Evolutionary conservation across 2,797 vertebrate species (phyloP), one percentile per base, ranked within the genome.

Genomic region (Macropodus opercularis): DNA sequence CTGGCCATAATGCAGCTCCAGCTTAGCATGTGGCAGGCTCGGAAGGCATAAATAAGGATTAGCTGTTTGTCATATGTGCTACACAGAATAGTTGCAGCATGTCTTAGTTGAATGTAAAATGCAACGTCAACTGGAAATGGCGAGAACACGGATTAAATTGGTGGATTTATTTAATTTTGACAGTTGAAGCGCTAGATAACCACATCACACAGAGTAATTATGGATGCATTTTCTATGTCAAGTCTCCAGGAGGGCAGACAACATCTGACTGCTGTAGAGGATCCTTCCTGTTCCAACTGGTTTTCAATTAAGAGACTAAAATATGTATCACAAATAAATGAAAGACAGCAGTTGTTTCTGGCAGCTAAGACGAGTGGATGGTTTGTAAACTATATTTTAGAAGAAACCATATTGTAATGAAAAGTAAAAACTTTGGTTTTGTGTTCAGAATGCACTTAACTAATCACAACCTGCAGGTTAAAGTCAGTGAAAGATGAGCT

Each of bases 31-130:
- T 84, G 84, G 82, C 80, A 57, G 72, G 76, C 89, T 76, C 64
- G 79, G 83, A 66, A 55, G 67, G 85, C 87, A 86, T 81, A 90
- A 90, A 90, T 90, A 85, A 83, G 87, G 89, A 89, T 90, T 90
- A 90, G 64, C 75, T 84, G 75, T 90, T 88, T 85, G 85, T 86
- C 83, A 85, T 77, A 67, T 73, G 78, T 64, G 69, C 8, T 55
- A 63, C 70, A 83, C 80, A 88, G 82, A 89, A 86, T 84, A 83
- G 77, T 62, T 66, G 73, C 69, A 55, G 77, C 81, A 81, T 79
- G 82, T 85, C 66, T 85, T 61, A 24, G 41, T 65, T 79, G 61
- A 87, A 87, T 81, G 66, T 54, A 80, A 89, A 89, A 69, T 77
- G 85, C 85, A 87, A 88, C 77, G 80, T 85, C 81, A 70, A 56